Base-by-base conservation (phyloP, 2,113 vertebrate species). In the Cryptotis parvus region DNA sequence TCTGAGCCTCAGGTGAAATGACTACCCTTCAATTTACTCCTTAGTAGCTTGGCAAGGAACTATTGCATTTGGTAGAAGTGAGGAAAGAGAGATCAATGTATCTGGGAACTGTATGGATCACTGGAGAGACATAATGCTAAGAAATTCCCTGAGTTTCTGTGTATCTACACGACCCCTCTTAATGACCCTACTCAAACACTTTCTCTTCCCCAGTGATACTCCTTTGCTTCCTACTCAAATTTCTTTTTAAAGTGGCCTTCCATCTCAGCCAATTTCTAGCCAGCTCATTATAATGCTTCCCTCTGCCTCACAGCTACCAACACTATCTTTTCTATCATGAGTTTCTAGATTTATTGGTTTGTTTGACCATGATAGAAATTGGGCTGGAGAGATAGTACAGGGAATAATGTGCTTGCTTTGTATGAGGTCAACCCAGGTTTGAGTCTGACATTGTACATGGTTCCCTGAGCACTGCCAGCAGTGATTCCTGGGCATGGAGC, bases 321-420 rank as follows among this genome's bases (percentile, higher is more conserved):
- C 10, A 65, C 43, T 12, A 87, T 22, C 27, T 84, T 93, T 68
- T 69, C 43, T 61, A 87, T 84, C 85, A 52, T 8, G 27, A 8
- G 39, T 76, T 55, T 87, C 73, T 89, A 73, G 39, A 68, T 72
- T 75, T 91, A 63, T 37, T 58, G 81, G n/a, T 93, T 70, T 94
- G 29, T 63, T 89, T 92, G 81, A 80, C 70, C 18, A 10, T 73
- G 70, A 69, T 49, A 49, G 45, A 49, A 49, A 49, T 49, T 49
- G 9, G 45, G 45, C 45, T 49, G 45, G 45, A 49, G 45, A 49
- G 45, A 49, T 49, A 49, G 45, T 49, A 49, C 45, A 49, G 45
- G 45, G 9, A 14, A 2, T 49, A n/a, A 49, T 49, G 45, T 49
- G 14, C n/a, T n/a, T n/a, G n/a, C n/a, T n/a, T n/a, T 10, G 45